phyloP scores from a whole-genome alignment of 2,888 invertebrate genomes.

The Lasioglossum malachurum region DNA sequence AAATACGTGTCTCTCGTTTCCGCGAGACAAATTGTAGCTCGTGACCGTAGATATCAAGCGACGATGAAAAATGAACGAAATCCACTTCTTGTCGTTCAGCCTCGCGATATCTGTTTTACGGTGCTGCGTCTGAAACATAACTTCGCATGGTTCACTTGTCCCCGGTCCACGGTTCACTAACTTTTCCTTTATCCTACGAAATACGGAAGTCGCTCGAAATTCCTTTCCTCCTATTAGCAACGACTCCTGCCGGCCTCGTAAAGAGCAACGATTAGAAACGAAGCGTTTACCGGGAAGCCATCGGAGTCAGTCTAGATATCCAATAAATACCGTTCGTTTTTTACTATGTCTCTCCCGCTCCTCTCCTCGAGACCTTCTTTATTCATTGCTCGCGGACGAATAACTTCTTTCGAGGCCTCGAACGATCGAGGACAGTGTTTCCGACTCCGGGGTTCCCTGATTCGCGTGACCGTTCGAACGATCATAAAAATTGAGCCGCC shows the following conservation, averaged over 20 bases:
- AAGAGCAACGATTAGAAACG: constrained; percentile 68
- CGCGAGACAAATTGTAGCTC: constrained; percentile 52
- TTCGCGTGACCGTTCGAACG: not conserved
- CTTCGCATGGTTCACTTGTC: constrained; percentile 70
- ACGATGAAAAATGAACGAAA: constrained; percentile 73
- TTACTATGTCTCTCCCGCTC: not conserved
- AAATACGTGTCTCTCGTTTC: constrained; percentile 1
- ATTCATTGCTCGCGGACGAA: constrained; percentile 2
- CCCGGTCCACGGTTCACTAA: constrained; percentile 62
- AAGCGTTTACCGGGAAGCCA: constrained; percentile 43
- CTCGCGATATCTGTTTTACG: constrained; percentile 67
- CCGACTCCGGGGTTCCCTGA: not conserved
- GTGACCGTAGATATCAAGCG: constrained; percentile 56
- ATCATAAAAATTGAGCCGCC: not conserved
- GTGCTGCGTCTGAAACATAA: constrained; percentile 64
- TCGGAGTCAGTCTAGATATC: not conserved
- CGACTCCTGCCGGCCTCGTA: constrained; percentile 62
- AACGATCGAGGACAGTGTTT: not conserved
- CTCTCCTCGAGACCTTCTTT: not conserved
- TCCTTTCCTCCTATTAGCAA: constrained; percentile 65
- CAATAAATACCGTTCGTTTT: not conserved
- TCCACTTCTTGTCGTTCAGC: constrained; percentile 63
- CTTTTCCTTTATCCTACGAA: constrained; percentile 70
- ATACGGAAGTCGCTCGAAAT: constrained; percentile 70
- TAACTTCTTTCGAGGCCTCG: not conserved